A percentile compares a stretch with the other conserved stretches of the same genome.
Conservation (phyloP, 2,888 invertebrate genomes). For the Dynastes hyllus region DNA sequence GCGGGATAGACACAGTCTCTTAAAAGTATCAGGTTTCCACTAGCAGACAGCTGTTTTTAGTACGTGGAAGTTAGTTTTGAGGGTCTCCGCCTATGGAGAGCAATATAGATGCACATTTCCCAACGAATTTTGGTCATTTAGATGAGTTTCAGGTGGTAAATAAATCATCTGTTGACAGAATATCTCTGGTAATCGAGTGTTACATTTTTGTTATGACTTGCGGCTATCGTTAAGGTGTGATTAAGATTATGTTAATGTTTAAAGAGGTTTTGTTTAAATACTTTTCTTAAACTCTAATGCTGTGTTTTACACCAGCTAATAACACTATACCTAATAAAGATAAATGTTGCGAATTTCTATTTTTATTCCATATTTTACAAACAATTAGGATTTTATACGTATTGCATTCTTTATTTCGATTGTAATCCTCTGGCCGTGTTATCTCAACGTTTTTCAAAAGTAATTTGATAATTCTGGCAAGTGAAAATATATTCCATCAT, state of each 20-base stretch:
- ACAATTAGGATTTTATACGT: too few species aligned
- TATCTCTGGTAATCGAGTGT: conserved; percentile 43
- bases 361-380: background rate
- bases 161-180: conserved; percentile 48
- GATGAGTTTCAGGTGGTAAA: conserved; percentile 42
- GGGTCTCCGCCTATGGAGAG: conserved; percentile 50
- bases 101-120: conserved; percentile 45
- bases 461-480: too few species aligned
- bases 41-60: conserved; percentile 72
- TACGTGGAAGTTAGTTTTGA: conserved; percentile 64
- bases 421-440: too few species aligned
- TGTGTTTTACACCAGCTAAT: too few species aligned
- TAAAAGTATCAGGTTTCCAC: conserved; percentile 72
- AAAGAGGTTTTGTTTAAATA: too few species aligned
- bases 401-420: too few species aligned
- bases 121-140: conserved; percentile 45
- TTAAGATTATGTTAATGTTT: background rate
- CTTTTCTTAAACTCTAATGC: too few species aligned
- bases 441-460: too few species aligned
- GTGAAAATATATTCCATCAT: too few species aligned
- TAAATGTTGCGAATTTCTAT: background rate
- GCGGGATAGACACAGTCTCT: conserved; percentile 66
- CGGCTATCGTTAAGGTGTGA: conserved; percentile 1
- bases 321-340: background rate
- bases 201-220: conserved; percentile 39